These are phyloP conservation scores for Brachyptera risi DNA, from an alignment of 2,888 invertebrate species.

Conservation along the genomic window DNA sequence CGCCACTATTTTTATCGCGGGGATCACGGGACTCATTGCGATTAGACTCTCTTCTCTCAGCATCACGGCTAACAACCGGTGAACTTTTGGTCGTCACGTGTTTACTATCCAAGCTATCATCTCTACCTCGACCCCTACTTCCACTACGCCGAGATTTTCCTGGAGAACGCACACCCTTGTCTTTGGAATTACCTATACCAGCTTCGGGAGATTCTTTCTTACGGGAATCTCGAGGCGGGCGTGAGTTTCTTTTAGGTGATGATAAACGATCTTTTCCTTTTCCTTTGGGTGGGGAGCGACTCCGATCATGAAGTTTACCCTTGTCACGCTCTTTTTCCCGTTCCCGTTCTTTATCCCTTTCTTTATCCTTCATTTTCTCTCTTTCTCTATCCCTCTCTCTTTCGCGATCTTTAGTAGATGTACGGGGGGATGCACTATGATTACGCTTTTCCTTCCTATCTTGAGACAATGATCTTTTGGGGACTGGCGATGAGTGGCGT, in stretches of 20 bases:
- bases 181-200: conserved; percentile 41
- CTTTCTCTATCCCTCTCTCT: conserved; percentile 40
- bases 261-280: conserved; percentile 25
- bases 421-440: conserved; percentile 34
- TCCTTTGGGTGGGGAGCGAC: conserved; percentile 28
- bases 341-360: conserved; percentile 42
- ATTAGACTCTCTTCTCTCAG: conserved; percentile 24
- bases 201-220: conserved; percentile 47
- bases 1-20: conserved; percentile 25
- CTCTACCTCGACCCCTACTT: conserved; percentile 24
- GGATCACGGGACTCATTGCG: conserved; percentile 23
- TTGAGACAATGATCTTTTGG: conserved; percentile 30
- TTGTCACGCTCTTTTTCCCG: conserved; percentile 37
- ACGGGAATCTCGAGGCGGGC: conserved; percentile 40
- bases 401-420: conserved; percentile 35
- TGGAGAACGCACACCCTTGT: conserved; percentile 18
- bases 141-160: conserved; percentile 22
- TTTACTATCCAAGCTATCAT: conserved; percentile 26
- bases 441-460: conserved; percentile 35
- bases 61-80: conserved; percentile 8
- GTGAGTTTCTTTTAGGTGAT: conserved; percentile 43
- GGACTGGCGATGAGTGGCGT: conserved; percentile 26
- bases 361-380: conserved; percentile 41
- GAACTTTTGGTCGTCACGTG: conserved; percentile 25
- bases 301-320: conserved; percentile 42